phyloP scores from a whole-genome alignment of 2,113 vertebrate genomes.

The Dicaeum eximium region DNA sequence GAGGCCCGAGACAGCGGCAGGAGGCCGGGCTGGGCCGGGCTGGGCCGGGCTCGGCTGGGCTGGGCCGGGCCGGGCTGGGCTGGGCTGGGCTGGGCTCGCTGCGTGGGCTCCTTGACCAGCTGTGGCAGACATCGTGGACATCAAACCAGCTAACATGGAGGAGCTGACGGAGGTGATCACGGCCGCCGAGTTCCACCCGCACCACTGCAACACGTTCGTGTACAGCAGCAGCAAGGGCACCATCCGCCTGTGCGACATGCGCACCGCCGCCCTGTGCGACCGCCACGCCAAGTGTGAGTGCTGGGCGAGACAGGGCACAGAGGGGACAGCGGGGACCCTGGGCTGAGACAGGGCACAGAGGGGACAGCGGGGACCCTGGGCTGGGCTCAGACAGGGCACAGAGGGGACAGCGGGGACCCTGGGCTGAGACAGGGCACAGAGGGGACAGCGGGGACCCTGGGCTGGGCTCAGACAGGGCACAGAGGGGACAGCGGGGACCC shows the following conservation, averaged over 20 bases:
- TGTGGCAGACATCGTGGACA: constrained; percentile 91
- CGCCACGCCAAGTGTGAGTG: constrained; percentile 96
- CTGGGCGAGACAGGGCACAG: too few species aligned
- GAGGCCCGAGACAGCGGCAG: fast-evolving
- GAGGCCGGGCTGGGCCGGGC: neutral
- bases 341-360: too few species aligned
- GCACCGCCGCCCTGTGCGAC: constrained; percentile 89
- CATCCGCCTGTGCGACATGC: constrained; percentile 94
- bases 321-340: too few species aligned
- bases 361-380: too few species aligned
- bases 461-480: too few species aligned
- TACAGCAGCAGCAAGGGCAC: constrained; percentile 99
- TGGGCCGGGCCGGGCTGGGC: fast-evolving
- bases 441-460: too few species aligned
- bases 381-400: too few species aligned
- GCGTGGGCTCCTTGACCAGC: constrained; percentile 73
- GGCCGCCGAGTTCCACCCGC: constrained; percentile 90
- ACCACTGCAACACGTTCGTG: constrained; percentile 94
- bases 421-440: too few species aligned
- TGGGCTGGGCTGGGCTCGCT: too few species aligned
- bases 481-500: too few species aligned
- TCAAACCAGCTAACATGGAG: constrained; percentile 96
- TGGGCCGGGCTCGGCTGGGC: too few species aligned
- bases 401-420: too few species aligned
- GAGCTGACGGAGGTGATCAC: constrained; percentile 96